These are phyloP conservation scores for Rhyacichthys aspro DNA, from an alignment of 2,797 vertebrate species.

Conservation along the genomic window DNA sequence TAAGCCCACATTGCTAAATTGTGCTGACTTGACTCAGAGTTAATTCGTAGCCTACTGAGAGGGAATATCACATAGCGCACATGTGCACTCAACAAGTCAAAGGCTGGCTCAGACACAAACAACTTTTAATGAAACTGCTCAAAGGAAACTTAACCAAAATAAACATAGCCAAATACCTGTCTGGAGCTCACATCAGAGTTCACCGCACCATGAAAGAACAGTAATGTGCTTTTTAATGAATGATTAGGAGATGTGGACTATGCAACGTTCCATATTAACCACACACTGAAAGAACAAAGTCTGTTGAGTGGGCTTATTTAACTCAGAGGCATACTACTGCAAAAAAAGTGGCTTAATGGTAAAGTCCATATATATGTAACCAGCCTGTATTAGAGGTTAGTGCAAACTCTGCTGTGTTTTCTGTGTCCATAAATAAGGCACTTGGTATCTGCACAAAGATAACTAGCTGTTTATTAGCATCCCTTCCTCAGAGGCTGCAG, in stretches of 20 bases:
- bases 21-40: not conserved
- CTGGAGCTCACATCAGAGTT: constrained; percentile 27
- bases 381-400: no score
- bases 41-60: not conserved
- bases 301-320: no score
- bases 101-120: constrained; percentile 6
- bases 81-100: not conserved
- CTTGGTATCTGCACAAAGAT: no score
- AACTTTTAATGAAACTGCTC: constrained; percentile 13
- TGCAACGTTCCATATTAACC: constrained; percentile 42
- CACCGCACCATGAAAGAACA: constrained; percentile 51
- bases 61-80: not conserved
- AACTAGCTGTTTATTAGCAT: not conserved
- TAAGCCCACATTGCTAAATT: not conserved
- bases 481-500: constrained; percentile 2
- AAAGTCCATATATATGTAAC: no score
- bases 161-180: constrained; percentile 47
- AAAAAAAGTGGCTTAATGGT: no score
- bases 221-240: constrained; percentile 56
- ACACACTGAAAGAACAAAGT: constrained; percentile 9
- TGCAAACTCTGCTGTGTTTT: no score
- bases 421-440: no score
- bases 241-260: constrained; percentile 52
- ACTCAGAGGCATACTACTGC: no score
- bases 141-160: constrained; percentile 35